Base-by-base conservation (phyloP, 2,113 vertebrate genomes). In the Picathartes gymnocephalus region DNA sequence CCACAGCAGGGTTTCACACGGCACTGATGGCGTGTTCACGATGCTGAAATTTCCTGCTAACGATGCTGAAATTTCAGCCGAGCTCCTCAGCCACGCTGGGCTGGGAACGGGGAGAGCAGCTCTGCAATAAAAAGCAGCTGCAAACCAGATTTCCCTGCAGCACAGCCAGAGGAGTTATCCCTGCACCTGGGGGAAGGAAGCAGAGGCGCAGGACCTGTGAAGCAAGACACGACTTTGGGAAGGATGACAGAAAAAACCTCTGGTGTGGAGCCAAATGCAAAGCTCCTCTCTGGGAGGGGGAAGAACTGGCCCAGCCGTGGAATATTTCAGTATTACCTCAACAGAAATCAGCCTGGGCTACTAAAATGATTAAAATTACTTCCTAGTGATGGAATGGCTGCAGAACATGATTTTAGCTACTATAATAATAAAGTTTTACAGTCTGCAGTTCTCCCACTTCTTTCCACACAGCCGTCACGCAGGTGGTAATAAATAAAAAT, bases 41-140 rank as follows among this genome's bases (percentile, higher is more conserved):
- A 93, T 47, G 90, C 66, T 86, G 27, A 78, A 84, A 90, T 92
- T 85, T 73, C 64, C n/a, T n/a, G n/a, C n/a, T 92, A 87, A 91
- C 17, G 74, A 93, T 47, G 90, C 66, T 86, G 27, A 78, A 84
- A 90, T 92, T 85, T 73, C 64, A 94, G 45, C 47, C 39, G 7
- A 45, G 39, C 89, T 50, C 78, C 89, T 42, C 27, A 47, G 45
- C 64, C 51, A 31, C 8, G n/a, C 64, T 9, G 58, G 31, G 68
- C 33, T 48, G 71, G 53, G 53, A 74, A 6, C 1, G 23, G 48
- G 22, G 19, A 39, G 51, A 82, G 47, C 30, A 47, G 30, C 12
- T 15, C 54, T 37, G n/a, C 15, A 44, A 79, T 64, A 72, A 91
- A 88, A 77, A 20, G 22, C 54, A 82, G 80, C 79, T 72, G 53